Base-by-base conservation (phyloP, 1,140 invertebrate genomes). In the Lysiphlebus fabarum region DNA sequence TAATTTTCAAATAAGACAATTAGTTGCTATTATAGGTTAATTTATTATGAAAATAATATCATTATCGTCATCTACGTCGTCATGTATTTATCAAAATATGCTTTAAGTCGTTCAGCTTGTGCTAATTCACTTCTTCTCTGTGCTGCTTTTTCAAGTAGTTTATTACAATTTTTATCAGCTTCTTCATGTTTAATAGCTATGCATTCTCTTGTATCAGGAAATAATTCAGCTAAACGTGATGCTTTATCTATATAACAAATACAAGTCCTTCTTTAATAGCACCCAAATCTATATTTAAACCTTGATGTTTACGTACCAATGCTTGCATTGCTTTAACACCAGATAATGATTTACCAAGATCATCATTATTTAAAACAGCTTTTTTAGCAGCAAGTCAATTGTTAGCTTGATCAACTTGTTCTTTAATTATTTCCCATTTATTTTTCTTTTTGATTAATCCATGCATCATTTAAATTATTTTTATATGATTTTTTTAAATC, bases 191-290 rank as follows among this genome's bases (percentile, higher is more conserved):
- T 95, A 4, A 91, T 90, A 42, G 90, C 87, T 51, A 99, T 94
- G 74, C 98, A 96, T 62, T 96, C 93, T 61, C 88, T 84, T 0
- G 96, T 95, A 78, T 98, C 95, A 0, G 95, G 95, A 79, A 93
- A 97, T 7, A 89, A 82, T 62, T 87, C 85, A 12, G 88, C 88
- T 36, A 96, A 73, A 44, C 90, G 82, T 44, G 83, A 81, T 0
- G 87, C 87, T 73, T 90, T 87, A 37, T 80, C 80, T 47, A 84
- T n/a, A n/a, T 82, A 0, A 90, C 79, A 9, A 81, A 79, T 62
- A 86, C 83, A 3, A 91, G 88, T 74, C 90, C 89, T 70, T 89
- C 89, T 70, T 89, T 88, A 11, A 98, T 92, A 43, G 94, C 95
- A 10, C 87, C 87, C 54, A 98, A 79, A 71, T 98, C 95, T 14